A percentile compares a stretch with the other conserved stretches of the same genome.
These are phyloP conservation scores for Macrosiphum euphorbiae DNA, from an alignment of 2,888 invertebrate species.

Conservation along the genomic window DNA sequence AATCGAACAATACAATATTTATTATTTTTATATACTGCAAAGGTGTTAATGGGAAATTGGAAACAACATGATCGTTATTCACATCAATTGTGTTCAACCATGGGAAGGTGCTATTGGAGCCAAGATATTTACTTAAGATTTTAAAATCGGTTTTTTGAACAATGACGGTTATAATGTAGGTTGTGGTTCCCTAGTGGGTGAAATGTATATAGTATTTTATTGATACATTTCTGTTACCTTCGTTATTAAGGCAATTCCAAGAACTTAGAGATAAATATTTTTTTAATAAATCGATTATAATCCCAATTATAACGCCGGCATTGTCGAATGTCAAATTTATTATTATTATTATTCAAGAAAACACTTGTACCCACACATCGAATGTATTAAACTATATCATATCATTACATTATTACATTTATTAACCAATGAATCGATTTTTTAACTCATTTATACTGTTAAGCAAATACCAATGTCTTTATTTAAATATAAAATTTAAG, in stretches of 20 bases:
- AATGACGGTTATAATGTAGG: slow-evolving; percentile 24
- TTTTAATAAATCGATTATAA: slow-evolving; percentile 21
- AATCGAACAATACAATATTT: slow-evolving; percentile 33
- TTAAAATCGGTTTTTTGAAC: slow-evolving; percentile 43
- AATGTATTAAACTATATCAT: not conserved
- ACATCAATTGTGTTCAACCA: not conserved
- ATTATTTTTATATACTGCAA: not conserved
- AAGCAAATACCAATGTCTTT: not conserved
- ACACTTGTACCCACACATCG: not conserved
- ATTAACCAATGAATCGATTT: not conserved
- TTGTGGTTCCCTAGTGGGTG: slow-evolving; percentile 5
- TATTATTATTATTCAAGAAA: not conserved
- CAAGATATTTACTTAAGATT: slow-evolving; percentile 53
- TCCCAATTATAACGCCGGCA: slow-evolving; percentile 21
- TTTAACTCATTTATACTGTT: not conserved
- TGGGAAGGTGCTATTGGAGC: not conserved
- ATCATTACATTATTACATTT: not conserved
- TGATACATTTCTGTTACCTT: slow-evolving; percentile 15
- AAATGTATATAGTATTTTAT: slow-evolving; percentile 25
- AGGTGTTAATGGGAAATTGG: slow-evolving; percentile 45
- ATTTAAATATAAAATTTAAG: not conserved
- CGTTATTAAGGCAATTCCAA: not conserved
- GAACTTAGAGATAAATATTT: not conserved
- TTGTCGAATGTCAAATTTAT: not conserved
- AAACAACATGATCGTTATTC: slow-evolving; percentile 9